Evolutionary conservation across 2,113 vertebrate species (phyloP).

Genomic region (Camelus dromedarius): DNA sequence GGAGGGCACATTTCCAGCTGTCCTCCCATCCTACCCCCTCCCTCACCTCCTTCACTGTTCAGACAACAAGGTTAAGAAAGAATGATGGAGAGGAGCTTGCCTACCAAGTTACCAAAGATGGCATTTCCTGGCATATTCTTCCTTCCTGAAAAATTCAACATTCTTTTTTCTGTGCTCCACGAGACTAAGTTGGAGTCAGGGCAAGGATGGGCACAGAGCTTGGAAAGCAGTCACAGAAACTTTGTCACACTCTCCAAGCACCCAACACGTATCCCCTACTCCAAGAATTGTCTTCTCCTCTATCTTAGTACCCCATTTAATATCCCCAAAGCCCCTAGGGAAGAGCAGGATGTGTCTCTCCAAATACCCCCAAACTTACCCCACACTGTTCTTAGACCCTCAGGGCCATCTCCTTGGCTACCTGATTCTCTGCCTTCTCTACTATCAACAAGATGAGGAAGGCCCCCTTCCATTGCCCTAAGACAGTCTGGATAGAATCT

Average conservation of each 20-base stretch:
- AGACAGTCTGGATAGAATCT: neutral
- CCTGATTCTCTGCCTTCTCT: constrained; percentile 2
- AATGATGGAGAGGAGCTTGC: neutral
- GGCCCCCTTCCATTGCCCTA: neutral
- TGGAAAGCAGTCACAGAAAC: neutral
- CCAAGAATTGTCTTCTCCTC: neutral
- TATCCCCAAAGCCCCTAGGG: neutral
- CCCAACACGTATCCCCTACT: neutral
- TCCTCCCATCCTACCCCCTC: neutral
- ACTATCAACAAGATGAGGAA: neutral
- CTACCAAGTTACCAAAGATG: neutral
- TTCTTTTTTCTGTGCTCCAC: constrained; percentile 58
- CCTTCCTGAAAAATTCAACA: neutral
- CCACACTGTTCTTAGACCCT: neutral
- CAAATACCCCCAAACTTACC: neutral
- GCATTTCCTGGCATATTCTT: constrained; percentile 21
- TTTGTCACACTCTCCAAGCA: neutral
- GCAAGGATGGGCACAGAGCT: neutral
- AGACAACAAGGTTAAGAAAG: neutral
- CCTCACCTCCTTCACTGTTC: neutral
- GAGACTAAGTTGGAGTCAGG: neutral
- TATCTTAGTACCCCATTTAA: neutral
- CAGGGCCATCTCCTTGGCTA: neutral
- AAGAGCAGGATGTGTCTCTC: neutral
- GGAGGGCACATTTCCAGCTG: neutral